A percentile compares a stretch with the other conserved stretches of the same genome.
These are phyloP conservation scores for Parnassius orleans DNA, from an alignment of 2,888 invertebrate genomes.

Conservation along the genomic window DNA sequence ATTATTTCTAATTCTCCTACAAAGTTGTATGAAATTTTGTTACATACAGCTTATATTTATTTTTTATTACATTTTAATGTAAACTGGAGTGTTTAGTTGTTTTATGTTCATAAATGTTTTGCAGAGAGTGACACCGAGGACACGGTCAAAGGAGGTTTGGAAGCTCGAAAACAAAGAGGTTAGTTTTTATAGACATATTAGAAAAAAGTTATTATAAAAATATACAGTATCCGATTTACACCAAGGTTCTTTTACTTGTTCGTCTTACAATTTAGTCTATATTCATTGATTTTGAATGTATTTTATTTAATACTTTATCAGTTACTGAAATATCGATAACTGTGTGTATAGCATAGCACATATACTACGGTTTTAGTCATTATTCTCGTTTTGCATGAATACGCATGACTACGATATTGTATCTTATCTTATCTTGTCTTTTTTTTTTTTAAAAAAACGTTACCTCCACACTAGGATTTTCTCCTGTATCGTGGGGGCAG, in stretches of 20 bases:
- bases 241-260: too few species aligned
- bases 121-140: conserved; percentile 75
- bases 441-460: too few species aligned
- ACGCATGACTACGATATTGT: not conserved
- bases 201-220: too few species aligned
- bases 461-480: too few species aligned
- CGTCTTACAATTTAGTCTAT: too few species aligned
- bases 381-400: conserved; percentile 15
- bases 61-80: conserved; percentile 26
- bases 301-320: too few species aligned
- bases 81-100: conserved; percentile 43
- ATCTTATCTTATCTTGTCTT: too few species aligned
- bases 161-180: conserved; percentile 68
- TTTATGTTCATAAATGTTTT: conserved; percentile 65
- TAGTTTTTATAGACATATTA: conserved; percentile 37
- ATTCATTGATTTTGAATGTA: too few species aligned
- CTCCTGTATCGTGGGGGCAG: too few species aligned
- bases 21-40: not conserved
- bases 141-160: conserved; percentile 60
- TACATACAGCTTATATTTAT: conserved; percentile 11
- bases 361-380: not conserved
- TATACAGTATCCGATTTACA: too few species aligned
- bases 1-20: not conserved
- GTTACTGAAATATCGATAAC: too few species aligned
- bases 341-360: too few species aligned